Evolutionary conservation across 2,797 vertebrate species (phyloP).

Genomic region (Phoebastria nigripes): DNA sequence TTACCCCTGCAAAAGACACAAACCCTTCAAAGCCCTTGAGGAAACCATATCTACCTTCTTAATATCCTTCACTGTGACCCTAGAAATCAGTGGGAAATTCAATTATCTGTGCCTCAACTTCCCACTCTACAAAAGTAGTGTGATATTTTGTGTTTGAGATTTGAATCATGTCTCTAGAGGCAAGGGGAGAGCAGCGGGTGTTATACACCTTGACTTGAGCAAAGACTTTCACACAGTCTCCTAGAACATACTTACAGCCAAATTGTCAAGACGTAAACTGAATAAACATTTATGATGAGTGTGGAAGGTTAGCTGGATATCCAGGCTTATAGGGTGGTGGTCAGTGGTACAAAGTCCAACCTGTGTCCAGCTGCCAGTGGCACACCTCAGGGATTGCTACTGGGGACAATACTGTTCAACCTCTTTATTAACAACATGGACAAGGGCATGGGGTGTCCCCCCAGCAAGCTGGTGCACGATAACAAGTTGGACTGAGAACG

Average conservation of each 20-base stretch:
- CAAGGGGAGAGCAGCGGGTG: rapidly evolving
- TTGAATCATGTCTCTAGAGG: background rate
- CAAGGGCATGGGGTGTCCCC: rapidly evolving
- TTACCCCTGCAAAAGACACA: background rate
- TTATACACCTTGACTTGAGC: background rate
- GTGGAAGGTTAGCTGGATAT: background rate
- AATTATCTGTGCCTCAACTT: background rate
- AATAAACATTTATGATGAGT: background rate
- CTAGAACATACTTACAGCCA: background rate
- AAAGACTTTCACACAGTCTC: background rate
- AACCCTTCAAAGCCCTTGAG: background rate
- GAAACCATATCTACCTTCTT: background rate
- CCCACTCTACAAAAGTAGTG: background rate
- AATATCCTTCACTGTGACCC: background rate
- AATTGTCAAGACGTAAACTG: background rate
- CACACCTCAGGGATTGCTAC: rapidly evolving
- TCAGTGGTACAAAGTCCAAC: background rate
- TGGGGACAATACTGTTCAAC: background rate
- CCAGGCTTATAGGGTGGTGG: background rate
- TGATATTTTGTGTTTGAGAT: background rate
- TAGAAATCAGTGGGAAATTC: background rate
- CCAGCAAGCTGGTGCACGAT: background rate
- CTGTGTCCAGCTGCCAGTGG: background rate
- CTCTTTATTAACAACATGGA: background rate
- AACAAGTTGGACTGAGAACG: rapidly evolving